Evolutionary conservation across 2,888 invertebrate species (phyloP).

Genomic region (Rhingia rostrata): DNA sequence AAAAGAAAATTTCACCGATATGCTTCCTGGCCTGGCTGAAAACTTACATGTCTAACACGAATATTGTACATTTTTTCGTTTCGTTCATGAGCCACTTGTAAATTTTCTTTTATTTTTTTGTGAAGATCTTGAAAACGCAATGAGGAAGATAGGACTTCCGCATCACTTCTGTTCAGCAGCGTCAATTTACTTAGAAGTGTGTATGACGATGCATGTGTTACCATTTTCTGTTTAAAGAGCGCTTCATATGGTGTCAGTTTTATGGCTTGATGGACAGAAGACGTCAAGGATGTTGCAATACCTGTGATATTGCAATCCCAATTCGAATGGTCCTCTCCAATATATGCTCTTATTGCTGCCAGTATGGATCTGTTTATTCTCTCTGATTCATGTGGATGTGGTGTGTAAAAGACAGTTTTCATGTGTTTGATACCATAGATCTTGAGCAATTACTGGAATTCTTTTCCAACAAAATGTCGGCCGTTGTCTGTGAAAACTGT

Average conservation of each 20-base stretch:
- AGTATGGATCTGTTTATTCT: slow-evolving; percentile 37
- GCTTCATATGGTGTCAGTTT: slow-evolving; percentile 49
- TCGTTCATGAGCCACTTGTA: background rate
- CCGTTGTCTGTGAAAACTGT: slow-evolving; percentile 48
- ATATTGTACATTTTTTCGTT: background rate
- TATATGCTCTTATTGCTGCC: slow-evolving; percentile 15
- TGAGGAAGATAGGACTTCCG: background rate
- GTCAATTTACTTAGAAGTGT: background rate
- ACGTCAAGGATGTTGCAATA: slow-evolving; percentile 11
- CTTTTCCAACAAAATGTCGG: slow-evolving; percentile 20
- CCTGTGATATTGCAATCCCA: slow-evolving; percentile 41
- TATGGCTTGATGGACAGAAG: slow-evolving; percentile 16
- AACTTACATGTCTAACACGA: background rate
- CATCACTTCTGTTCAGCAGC: background rate
- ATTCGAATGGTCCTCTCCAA: slow-evolving; percentile 29
- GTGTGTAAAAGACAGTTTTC: slow-evolving; percentile 36
- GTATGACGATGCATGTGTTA: background rate
- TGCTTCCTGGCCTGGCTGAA: background rate
- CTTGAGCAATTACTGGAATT: background rate
- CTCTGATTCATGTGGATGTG: slow-evolving; percentile 55
- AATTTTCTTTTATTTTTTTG: background rate
- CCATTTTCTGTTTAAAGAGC: slow-evolving; percentile 38
- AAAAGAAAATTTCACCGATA: background rate
- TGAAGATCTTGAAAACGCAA: background rate
- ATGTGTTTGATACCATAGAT: slow-evolving; percentile 39